A percentile compares a stretch with the other conserved stretches of the same genome.
These are phyloP conservation scores for Phoeniculus purpureus DNA, from an alignment of 2,797 vertebrate species.

Conservation along the genomic window DNA sequence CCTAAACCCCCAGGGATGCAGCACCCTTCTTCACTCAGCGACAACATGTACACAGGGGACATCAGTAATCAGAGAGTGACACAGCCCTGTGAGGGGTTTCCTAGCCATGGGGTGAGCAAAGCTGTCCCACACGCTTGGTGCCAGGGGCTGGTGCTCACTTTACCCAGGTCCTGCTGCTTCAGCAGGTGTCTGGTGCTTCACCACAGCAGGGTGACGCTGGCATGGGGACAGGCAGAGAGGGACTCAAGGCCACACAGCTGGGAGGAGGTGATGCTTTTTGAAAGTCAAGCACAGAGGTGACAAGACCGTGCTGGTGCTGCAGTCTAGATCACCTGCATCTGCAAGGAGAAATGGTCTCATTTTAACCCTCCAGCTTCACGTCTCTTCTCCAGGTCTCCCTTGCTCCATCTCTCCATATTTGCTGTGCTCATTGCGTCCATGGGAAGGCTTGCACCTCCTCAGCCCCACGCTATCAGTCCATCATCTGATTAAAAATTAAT, in stretches of 20 bases:
- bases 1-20: neutral
- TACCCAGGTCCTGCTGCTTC: fast-evolving
- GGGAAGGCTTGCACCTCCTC: neutral
- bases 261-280: fast-evolving
- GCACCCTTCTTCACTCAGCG: fast-evolving
- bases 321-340: neutral
- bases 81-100: neutral
- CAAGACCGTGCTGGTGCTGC: neutral
- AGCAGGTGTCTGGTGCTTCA: neutral
- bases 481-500: conserved; percentile 67
- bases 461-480: neutral
- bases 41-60: neutral
- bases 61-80: neutral
- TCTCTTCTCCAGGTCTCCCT: neutral
- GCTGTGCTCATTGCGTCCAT: neutral
- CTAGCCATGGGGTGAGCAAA: neutral
- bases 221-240: neutral
- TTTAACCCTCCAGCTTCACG: neutral
- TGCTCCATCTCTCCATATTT: neutral
- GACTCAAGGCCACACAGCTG: fast-evolving
- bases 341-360: neutral
- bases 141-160: fast-evolving
- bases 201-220: fast-evolving
- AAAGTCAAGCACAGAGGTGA: fast-evolving
- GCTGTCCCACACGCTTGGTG: fast-evolving